phyloP scores from a whole-genome alignment of 2,797 vertebrate species.

The Peromyscus aztecus region DNA sequence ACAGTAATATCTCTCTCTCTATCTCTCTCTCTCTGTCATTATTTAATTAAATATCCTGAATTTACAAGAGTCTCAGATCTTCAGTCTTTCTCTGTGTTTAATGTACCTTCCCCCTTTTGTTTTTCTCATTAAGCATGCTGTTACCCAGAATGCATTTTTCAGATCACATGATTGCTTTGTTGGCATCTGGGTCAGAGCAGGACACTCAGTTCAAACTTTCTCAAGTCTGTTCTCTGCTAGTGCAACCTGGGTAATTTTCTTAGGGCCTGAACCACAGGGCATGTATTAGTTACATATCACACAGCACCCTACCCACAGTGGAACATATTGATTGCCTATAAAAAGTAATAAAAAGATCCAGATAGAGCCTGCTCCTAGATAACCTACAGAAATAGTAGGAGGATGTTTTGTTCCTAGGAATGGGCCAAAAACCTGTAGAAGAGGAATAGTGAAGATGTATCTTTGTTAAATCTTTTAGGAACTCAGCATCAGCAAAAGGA shows the following conservation, averaged over 20 bases:
- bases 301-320: neutral
- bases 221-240: neutral
- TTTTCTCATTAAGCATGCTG: neutral
- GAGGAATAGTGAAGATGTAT: neutral
- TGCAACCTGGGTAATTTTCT: neutral
- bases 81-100: neutral
- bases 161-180: neutral
- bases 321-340: neutral
- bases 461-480: neutral
- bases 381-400: neutral
- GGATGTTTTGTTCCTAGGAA: neutral
- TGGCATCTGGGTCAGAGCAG: neutral
- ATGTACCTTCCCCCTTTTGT: neutral
- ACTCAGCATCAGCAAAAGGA: neutral
- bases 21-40: neutral
- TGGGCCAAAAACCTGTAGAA: neutral
- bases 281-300: neutral
- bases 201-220: neutral
- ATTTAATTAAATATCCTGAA: neutral
- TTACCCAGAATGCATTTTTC: neutral
- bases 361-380: neutral
- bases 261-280: neutral
- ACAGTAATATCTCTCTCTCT: neutral
- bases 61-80: neutral
- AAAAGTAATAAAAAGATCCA: neutral